phyloP scores from a whole-genome alignment of 2,797 vertebrate genomes.

The Mormyrus proboscirostris region DNA sequence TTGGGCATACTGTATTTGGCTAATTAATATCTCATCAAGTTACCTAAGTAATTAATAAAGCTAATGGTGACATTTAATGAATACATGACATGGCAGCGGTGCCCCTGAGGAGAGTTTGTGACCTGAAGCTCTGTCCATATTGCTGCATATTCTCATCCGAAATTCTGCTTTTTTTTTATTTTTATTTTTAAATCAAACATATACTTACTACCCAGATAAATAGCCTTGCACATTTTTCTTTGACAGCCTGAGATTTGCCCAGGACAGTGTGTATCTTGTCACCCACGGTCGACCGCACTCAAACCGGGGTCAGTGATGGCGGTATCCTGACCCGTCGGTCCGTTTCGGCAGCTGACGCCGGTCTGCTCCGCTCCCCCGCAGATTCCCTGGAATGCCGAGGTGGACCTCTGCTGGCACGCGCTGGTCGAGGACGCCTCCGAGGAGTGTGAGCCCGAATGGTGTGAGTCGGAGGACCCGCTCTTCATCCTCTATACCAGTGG shows the following conservation, averaged over 20 bases:
- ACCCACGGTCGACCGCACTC: background rate
- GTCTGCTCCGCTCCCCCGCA: conserved; percentile 38
- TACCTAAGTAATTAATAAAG: background rate
- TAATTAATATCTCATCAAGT: background rate
- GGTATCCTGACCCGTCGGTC: background rate
- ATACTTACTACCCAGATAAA: background rate
- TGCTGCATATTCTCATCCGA: background rate
- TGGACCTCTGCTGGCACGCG: conserved; percentile 83
- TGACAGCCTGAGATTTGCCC: background rate
- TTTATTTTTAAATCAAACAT: background rate
- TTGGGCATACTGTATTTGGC: background rate
- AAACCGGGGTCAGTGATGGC: background rate
- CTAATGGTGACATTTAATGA: background rate
- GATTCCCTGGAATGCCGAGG: conserved; percentile 78
- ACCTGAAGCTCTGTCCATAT: background rate
- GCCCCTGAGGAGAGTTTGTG: background rate
- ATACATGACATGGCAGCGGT: background rate
- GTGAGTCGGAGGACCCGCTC: conserved; percentile 83
- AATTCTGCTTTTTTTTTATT: background rate
- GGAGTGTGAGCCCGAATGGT: conserved; percentile 92
- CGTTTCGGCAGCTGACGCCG: background rate
- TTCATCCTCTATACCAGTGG: conserved; percentile 97
- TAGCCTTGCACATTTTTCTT: background rate
- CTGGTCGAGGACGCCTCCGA: conserved; percentile 64
- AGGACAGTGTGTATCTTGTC: background rate